Evolutionary conservation across 2,888 invertebrate species (phyloP).

Genomic region (Apotomis betuletana): DNA sequence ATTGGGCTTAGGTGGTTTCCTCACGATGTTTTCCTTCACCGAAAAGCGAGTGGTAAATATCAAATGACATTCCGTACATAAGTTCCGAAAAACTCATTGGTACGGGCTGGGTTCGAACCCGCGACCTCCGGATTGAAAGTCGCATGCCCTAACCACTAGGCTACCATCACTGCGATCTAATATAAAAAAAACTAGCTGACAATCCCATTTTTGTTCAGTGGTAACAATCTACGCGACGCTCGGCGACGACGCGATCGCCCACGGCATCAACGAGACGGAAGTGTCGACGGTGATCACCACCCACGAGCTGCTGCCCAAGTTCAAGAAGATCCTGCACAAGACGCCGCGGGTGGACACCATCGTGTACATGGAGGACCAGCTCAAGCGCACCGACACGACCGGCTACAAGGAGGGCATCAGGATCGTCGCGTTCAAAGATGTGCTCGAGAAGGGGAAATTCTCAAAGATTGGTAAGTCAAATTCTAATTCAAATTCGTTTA

Average conservation of each 20-base stretch:
- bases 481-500: too few species aligned
- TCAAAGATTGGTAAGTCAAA: constrained; percentile 72
- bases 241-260: constrained; percentile 97
- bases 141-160: too few species aligned
- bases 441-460: constrained; percentile 63
- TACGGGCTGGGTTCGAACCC: too few species aligned
- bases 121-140: too few species aligned
- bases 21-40: too few species aligned
- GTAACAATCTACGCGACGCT: constrained; percentile 99
- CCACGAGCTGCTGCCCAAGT: constrained; percentile 95
- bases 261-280: constrained; percentile 98
- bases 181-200: too few species aligned
- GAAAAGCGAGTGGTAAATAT: too few species aligned
- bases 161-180: too few species aligned
- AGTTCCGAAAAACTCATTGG: too few species aligned
- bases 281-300: constrained; percentile 96
- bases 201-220: constrained; percentile 77
- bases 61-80: too few species aligned
- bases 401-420: constrained; percentile 89
- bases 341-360: constrained; percentile 91
- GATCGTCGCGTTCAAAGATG: constrained; percentile 89
- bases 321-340: constrained; percentile 88
- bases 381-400: constrained; percentile 86
- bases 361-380: constrained; percentile 94
- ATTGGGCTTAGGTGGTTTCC: too few species aligned